Evolutionary conservation across 2,888 invertebrate species (phyloP).

Genomic region (Seira ritae): DNA sequence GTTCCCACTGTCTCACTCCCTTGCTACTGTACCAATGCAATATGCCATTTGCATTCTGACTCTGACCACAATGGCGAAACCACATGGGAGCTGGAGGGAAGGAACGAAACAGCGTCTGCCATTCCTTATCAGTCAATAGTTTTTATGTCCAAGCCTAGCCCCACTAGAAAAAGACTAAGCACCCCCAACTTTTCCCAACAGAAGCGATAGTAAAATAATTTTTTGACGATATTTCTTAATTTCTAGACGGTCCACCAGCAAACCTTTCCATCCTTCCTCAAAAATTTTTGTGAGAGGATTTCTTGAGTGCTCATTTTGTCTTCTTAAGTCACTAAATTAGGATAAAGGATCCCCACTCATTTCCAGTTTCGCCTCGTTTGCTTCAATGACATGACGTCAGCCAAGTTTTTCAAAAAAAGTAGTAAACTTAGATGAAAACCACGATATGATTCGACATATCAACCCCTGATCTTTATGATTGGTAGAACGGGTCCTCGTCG

Average conservation of each 20-base stretch:
- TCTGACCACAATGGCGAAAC: slow-evolving; percentile 4
- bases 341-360: not conserved
- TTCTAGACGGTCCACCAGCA: not conserved
- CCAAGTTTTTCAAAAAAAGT: not conserved
- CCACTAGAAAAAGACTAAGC: not conserved
- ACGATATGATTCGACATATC: slow-evolving; percentile 53
- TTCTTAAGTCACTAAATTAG: slow-evolving; percentile 21
- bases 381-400: slow-evolving; percentile 49
- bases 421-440: slow-evolving; percentile 38
- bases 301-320: not conserved
- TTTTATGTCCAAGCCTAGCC: not conserved
- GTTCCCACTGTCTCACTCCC: not conserved
- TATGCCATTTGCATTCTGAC: slow-evolving; percentile 8
- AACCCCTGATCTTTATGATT: slow-evolving; percentile 51
- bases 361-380: slow-evolving; percentile 22
- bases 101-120: not conserved
- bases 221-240: not conserved
- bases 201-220: not conserved
- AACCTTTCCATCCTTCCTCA: not conserved
- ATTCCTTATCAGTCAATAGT: slow-evolving; percentile 22
- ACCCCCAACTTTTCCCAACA: not conserved
- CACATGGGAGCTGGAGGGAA: slow-evolving; percentile 1
- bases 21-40: not conserved
- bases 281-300: not conserved
- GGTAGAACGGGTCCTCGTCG: slow-evolving; percentile 1